These are phyloP conservation scores for Xiphydria camelus DNA, from an alignment of 2,888 invertebrate species.

Conservation along the genomic window DNA sequence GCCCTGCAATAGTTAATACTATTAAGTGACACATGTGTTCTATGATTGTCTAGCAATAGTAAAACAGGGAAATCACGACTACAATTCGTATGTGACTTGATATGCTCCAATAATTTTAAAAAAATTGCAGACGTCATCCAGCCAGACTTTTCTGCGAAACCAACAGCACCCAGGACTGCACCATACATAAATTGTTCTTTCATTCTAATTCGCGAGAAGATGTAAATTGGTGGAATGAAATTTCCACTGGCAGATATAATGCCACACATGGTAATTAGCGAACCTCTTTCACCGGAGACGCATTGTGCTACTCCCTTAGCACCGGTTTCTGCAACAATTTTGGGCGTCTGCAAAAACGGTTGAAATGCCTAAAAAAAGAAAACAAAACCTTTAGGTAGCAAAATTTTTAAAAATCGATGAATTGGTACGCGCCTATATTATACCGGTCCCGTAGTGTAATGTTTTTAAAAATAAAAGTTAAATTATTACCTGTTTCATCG, in stretches of 20 bases:
- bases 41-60: slow-evolving; percentile 33
- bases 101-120: slow-evolving; percentile 24
- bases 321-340: slow-evolving; percentile 24
- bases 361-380: no score
- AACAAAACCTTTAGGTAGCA: no score
- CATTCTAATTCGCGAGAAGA: slow-evolving; percentile 32
- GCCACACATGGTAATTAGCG: slow-evolving; percentile 30
- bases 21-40: slow-evolving; percentile 23
- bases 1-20: slow-evolving; percentile 27
- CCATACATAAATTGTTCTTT: slow-evolving; percentile 22
- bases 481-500: no score
- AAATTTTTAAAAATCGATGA: no score
- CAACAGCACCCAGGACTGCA: slow-evolving; percentile 25
- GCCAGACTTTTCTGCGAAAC: slow-evolving; percentile 20
- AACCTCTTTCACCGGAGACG: slow-evolving; percentile 33
- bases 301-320: slow-evolving; percentile 26
- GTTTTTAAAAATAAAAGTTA: no score
- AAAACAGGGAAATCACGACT: slow-evolving; percentile 24
- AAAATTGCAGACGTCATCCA: slow-evolving; percentile 32
- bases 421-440: no score
- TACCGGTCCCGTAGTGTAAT: no score
- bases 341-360: slow-evolving; percentile 24
- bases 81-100: slow-evolving; percentile 21
- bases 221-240: slow-evolving; percentile 31
- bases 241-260: slow-evolving; percentile 32